Conservation (phyloP, 1,140 invertebrate genomes). For the Centruroides sculpturatus region DNA sequence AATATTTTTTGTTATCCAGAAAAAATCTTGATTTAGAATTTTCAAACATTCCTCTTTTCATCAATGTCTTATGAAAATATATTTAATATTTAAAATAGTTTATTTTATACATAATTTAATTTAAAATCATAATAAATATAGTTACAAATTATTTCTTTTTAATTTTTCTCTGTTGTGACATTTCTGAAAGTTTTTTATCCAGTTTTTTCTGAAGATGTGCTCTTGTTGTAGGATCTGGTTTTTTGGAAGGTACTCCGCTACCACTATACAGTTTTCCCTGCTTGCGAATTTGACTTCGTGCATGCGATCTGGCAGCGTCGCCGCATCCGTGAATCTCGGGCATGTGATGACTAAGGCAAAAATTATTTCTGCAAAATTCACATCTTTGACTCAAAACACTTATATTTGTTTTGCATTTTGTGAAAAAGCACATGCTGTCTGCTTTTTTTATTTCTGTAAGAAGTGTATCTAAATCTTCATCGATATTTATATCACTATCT, state of each 20-base stretch:
- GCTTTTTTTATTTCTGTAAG: constrained; percentile 32
- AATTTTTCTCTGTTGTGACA: constrained; percentile 24
- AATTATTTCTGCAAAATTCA: constrained; percentile 36
- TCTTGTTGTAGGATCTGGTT: constrained; percentile 25
- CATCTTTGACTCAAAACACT: constrained; percentile 37
- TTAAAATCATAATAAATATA: no score
- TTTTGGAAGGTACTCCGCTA: constrained; percentile 27
- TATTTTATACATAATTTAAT: no score
- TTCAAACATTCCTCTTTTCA: no score
- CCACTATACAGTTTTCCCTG: constrained; percentile 29
- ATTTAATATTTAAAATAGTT: no score
- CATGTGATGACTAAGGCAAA: constrained; percentile 39
- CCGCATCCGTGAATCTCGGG: constrained; percentile 47
- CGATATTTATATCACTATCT: constrained; percentile 11
- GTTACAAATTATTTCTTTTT: constrained; percentile 19
- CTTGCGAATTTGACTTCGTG: constrained; percentile 32
- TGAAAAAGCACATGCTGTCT: constrained; percentile 34
- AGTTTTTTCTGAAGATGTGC: constrained; percentile 32
- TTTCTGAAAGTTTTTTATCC: constrained; percentile 32
- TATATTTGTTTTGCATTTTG: constrained; percentile 36
- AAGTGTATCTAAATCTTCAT: constrained; percentile 39
- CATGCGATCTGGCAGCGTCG: constrained; percentile 33
- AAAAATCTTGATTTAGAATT: no score
- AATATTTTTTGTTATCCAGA: no score
- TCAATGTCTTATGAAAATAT: no score